Base-by-base conservation (phyloP, 2,888 invertebrate genomes). In the Lysandra coridon region DNA sequence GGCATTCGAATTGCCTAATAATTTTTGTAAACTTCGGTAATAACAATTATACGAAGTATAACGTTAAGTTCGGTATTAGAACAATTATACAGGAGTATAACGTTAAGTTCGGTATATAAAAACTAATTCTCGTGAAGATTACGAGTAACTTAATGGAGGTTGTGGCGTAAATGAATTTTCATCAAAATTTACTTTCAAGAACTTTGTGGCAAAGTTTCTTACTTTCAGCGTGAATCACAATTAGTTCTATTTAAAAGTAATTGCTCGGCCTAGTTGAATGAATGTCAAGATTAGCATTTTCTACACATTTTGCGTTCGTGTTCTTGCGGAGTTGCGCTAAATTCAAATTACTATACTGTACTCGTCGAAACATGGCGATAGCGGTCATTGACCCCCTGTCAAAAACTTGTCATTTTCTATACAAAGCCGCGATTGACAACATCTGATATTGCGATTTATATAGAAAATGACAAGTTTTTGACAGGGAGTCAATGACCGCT, bases 161-260 rank as follows among this genome's bases (percentile, higher is more conserved):
- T 69, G 33, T 37, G 69, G 69, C 33, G 33, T 37, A 69, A 69
- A 69, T 69, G 69, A 69, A 69, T 69, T 69, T 69, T 33, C 69
- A 69, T 69, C 69, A 69, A 69, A 69, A 69, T 69, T 69, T 69
- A 69, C 69, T 69, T 69, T 69, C 69, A 14, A 33, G 69, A 69
- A 69, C 33, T 69, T 69, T 17, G 33, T 69, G 33, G 69, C 17
- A 33, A 69, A 69, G 69, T 37, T 69, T 17, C 69, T 69, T 69
- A 69, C 69, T 69, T 64, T 64, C 5, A 69, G 69, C 69, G 69
- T 69, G 69, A 69, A 69, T 69, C 69, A 69, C 33, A 69, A 69
- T 69, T 69, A 69, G 69, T 37, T 69, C 69, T 69, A 37, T 69
- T 69, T 33, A 37, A 69, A 69, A 69, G 14, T 69, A 69, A 37